These are phyloP conservation scores for Spermophilus dauricus DNA, from an alignment of 2,113 vertebrate species.

Conservation along the genomic window DNA sequence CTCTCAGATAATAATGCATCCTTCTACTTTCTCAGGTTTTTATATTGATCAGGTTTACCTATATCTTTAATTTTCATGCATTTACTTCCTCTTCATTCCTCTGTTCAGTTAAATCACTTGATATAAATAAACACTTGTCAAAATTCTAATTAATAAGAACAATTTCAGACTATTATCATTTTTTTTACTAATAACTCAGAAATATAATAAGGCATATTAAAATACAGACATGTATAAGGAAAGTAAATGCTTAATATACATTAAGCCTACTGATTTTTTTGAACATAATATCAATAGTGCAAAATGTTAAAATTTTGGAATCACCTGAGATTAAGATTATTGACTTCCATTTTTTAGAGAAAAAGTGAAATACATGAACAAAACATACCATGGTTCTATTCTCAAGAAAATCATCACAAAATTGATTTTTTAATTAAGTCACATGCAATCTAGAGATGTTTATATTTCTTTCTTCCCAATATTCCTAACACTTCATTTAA, in stretches of 20 bases:
- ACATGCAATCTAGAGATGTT: background rate
- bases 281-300: background rate
- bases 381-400: background rate
- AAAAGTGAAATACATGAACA: background rate
- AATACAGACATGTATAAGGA: background rate
- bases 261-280: background rate
- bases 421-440: background rate
- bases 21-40: too few species aligned
- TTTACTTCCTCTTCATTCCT: too few species aligned
- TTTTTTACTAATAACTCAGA: background rate
- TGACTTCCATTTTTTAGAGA: background rate
- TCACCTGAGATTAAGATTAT: background rate
- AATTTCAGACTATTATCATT: too few species aligned
- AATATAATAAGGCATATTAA: background rate
- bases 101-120: too few species aligned
- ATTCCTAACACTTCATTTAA: slow-evolving; percentile 5
- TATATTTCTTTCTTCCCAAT: background rate
- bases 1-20: too few species aligned
- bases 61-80: too few species aligned
- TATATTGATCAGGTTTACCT: too few species aligned
- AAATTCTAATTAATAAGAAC: too few species aligned
- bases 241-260: background rate
- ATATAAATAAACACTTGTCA: too few species aligned
- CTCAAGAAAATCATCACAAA: background rate
- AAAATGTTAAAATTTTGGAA: background rate